These are phyloP conservation scores for Cisticola juncidis DNA, from an alignment of 2,113 vertebrate genomes.

Conservation along the genomic window DNA sequence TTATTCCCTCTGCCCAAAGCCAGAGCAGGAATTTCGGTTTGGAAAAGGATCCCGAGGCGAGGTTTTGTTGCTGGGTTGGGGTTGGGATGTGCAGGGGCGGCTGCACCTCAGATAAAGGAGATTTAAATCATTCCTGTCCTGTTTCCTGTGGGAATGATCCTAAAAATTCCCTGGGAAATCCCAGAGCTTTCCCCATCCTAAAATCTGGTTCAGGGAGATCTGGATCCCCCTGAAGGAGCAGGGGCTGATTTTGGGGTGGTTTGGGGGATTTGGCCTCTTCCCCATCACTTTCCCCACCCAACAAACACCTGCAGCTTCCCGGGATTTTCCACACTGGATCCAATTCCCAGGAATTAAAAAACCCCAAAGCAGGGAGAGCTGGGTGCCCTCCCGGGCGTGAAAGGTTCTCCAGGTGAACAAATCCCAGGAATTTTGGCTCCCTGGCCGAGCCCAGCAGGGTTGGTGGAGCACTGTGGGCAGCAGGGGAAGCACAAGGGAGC, in stretches of 20 bases:
- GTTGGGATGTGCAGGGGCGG: neutral
- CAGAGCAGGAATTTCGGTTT: neutral
- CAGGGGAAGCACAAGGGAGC: neutral
- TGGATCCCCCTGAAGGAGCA: neutral
- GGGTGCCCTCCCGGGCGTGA: neutral
- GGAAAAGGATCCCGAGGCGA: fast-evolving
- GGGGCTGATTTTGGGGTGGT: neutral
- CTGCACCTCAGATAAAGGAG: neutral
- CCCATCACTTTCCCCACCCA: fast-evolving
- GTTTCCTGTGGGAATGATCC: fast-evolving
- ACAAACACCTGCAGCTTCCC: neutral
- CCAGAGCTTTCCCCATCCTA: fast-evolving
- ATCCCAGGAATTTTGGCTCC: neutral
- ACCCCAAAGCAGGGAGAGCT: neutral
- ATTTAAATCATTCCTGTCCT: fast-evolving
- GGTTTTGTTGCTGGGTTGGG: neutral
- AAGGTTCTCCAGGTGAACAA: neutral
- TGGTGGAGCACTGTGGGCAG: neutral
- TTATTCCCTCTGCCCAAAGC: neutral
- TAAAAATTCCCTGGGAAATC: neutral
- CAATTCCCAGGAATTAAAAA: neutral
- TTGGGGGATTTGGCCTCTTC: neutral
- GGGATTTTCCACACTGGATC: neutral
- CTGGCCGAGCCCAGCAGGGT: neutral
- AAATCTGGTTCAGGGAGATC: fast-evolving